Conservation (phyloP, 2,888 invertebrate genomes). For the Endotricha flammealis region DNA sequence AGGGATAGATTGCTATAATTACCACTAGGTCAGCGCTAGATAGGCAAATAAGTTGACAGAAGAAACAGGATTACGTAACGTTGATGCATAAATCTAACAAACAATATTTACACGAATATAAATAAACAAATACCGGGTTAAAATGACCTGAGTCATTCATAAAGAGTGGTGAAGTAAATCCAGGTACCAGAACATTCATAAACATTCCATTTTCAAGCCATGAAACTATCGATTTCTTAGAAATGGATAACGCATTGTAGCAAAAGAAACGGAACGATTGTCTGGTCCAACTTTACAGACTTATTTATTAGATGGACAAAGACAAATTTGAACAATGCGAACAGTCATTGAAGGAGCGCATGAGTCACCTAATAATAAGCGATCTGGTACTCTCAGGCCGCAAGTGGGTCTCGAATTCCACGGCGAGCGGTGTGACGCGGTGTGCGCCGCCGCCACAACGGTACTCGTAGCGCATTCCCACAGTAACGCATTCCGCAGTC, state of each 20-base stretch:
- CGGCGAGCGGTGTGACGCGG: conserved; percentile 40
- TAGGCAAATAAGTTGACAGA: conserved; percentile 28
- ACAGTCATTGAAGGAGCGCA: conserved; percentile 43
- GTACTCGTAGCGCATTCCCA: conserved; percentile 74
- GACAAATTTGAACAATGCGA: conserved; percentile 9
- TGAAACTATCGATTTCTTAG: too few species aligned
- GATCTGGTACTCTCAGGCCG: conserved; percentile 46
- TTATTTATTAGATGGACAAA: background rate
- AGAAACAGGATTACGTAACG: too few species aligned
- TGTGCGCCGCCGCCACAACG: conserved; percentile 56
- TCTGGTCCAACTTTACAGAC: too few species aligned
- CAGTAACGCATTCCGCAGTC: conserved; percentile 64
- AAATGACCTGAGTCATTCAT: too few species aligned
- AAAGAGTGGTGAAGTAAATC: too few species aligned
- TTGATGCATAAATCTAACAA: too few species aligned
- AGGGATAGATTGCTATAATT: conserved; percentile 37
- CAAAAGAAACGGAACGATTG: too few species aligned
- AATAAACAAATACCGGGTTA: too few species aligned
- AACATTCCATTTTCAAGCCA: too few species aligned
- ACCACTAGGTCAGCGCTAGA: conserved; percentile 36
- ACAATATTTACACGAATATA: conserved; percentile 17
- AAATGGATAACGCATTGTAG: too few species aligned
- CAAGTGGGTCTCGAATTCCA: conserved; percentile 75
- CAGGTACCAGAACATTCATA: too few species aligned
- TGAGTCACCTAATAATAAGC: conserved; percentile 58